Evolutionary conservation across 2,113 vertebrate genomes (phyloP), one percentile per base, ranked within the genome.

Genomic region (Calonectris borealis): DNA sequence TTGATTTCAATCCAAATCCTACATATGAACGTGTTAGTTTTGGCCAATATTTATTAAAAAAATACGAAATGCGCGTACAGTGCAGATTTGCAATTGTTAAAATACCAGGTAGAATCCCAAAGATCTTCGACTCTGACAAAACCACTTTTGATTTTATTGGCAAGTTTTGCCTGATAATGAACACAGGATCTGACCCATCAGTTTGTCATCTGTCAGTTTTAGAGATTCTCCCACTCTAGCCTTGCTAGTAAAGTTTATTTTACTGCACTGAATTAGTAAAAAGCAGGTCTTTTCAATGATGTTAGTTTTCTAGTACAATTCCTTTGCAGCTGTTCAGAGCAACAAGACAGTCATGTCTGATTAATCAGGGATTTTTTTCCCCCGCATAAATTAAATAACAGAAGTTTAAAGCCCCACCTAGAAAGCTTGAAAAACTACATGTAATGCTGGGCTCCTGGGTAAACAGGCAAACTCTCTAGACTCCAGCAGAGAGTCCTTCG

Each of bases 21-120:
- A 60, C 40, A 60, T 60, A 62, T 8, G 42, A 76, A 65, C 48
- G 44, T 58, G 24, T 12, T 85, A 4, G 3, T 42, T 86, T 75
- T 55, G 48, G 73, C 44, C 38, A 83, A 31, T 70, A 73, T 70
- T 83, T 38, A 31, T 60, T 29, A 4, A 61, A 85, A 70, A 73
- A 52, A 14, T 9, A 60, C 9, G 3, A 70, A 88, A 34, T 11
- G 2, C 4, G 0, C 2, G 0, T 22, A 58, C 11, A 64, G 64
- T 4, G 44, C 34, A 69, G 48, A 55, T 80, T 16, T 58, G 13
- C 19, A 81, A 51, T 36, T 55, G 17, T 81, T 90, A 68, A 86
- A 86, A 90, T 15, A 81, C 18, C 13, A 51, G 51, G 24, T 73
- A 72, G 32, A 46, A 55, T 40, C 12, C 38, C 69, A 36, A 68